These are phyloP conservation scores for Proterorhinus semilunaris DNA, from an alignment of 2,113 vertebrate species.

Conservation along the genomic window DNA sequence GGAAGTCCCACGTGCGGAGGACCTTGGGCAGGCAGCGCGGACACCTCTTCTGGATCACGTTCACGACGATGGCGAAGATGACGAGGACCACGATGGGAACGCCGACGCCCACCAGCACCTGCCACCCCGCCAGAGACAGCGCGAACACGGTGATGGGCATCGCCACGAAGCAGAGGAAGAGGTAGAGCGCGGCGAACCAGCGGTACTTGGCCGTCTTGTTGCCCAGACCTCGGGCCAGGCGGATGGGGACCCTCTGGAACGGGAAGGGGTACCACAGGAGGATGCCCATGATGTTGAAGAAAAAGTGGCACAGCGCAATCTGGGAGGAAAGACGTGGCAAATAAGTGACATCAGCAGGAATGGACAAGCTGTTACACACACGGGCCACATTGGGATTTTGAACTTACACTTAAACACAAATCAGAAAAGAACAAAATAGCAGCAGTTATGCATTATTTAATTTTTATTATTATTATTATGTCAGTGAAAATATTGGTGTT, in stretches of 20 bases:
- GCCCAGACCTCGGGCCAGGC: constrained; percentile 84
- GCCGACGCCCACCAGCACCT: constrained; percentile 84
- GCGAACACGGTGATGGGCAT: constrained; percentile 83
- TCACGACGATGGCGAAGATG: constrained; percentile 76
- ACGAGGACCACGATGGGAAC: constrained; percentile 73
- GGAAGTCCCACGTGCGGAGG: constrained; percentile 85
- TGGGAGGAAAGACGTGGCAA: constrained; percentile 51
- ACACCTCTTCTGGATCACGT: constrained; percentile 81
- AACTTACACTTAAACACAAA: too few relatives aligned
- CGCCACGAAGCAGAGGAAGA: constrained; percentile 85
- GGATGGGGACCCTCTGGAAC: constrained; percentile 86
- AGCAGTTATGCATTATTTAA: too few relatives aligned
- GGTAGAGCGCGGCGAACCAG: constrained; percentile 92
- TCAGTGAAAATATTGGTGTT: too few relatives aligned
- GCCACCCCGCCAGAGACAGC: constrained; percentile 90
- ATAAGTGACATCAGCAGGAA: not conserved
- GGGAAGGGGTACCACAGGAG: constrained; percentile 92
- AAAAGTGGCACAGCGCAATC: constrained; percentile 96
- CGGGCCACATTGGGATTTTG: too few relatives aligned
- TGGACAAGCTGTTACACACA: not conserved
- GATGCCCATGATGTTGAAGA: constrained; percentile 96
- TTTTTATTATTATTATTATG: too few relatives aligned
- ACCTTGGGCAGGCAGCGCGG: constrained; percentile 71
- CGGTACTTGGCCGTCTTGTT: constrained; percentile 86
- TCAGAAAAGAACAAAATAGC: too few relatives aligned